These are phyloP conservation scores for Meliscaeva auricollis DNA, from an alignment of 2,888 invertebrate species.

Conservation along the genomic window DNA sequence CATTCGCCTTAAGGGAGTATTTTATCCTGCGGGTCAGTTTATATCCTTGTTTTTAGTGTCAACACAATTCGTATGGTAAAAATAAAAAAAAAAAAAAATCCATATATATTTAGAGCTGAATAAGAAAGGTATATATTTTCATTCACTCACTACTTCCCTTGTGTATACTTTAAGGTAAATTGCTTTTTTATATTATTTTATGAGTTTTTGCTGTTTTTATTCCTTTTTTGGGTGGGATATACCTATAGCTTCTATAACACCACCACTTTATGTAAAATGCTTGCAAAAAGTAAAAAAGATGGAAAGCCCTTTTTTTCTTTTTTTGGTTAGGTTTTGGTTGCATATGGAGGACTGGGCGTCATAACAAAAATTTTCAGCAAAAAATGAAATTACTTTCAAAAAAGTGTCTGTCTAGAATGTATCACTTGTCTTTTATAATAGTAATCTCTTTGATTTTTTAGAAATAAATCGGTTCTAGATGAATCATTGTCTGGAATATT, in stretches of 20 bases:
- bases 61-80: constrained; percentile 12
- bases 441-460: too few species aligned
- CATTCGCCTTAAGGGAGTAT: constrained; percentile 21
- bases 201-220: constrained; percentile 24
- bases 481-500: too few species aligned
- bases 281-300: constrained; percentile 34
- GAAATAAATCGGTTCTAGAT: too few species aligned
- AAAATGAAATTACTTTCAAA: too few species aligned
- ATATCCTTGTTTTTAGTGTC: constrained; percentile 42
- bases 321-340: too few species aligned
- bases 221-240: not conserved
- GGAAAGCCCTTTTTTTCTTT: too few species aligned
- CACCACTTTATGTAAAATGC: constrained; percentile 52
- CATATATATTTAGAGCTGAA: not conserved
- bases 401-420: too few species aligned
- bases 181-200: constrained; percentile 73
- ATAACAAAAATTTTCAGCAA: too few species aligned
- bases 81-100: constrained; percentile 26
- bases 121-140: not conserved
- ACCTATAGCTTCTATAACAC: constrained; percentile 18
- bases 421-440: too few species aligned
- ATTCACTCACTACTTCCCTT: constrained; percentile 4
- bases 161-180: constrained; percentile 64
- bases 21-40: constrained; percentile 24
- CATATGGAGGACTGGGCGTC: too few species aligned